Percentiles rank a stretch among this genome's conserved stretches.
phyloP scores from a whole-genome alignment of 2,888 invertebrate species.

The Melinopterus prodromus region DNA sequence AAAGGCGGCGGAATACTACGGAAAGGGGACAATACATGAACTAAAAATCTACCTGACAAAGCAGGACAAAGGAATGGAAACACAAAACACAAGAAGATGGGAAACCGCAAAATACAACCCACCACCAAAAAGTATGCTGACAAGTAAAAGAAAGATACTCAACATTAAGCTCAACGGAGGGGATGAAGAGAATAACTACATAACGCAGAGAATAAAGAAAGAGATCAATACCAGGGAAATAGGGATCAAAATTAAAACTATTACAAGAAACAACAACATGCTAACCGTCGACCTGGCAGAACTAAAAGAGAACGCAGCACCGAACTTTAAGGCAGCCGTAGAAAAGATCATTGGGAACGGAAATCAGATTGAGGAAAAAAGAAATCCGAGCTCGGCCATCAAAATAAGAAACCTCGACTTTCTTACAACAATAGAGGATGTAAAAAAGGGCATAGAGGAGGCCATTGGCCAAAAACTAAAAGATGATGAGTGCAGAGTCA shows the following conservation, averaged over 20 bases:
- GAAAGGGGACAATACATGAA: too few relatives aligned
- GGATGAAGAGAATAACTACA: neutral
- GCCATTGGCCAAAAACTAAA: neutral
- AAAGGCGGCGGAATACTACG: too few relatives aligned
- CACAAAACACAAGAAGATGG: too few relatives aligned
- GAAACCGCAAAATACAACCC: too few relatives aligned
- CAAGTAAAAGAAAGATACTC: too few relatives aligned
- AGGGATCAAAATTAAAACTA: neutral
- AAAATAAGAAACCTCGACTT: neutral
- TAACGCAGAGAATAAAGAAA: neutral
- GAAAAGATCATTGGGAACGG: neutral
- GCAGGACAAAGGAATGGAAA: too few relatives aligned
- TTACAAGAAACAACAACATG: slow-evolving; percentile 6
- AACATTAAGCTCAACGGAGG: too few relatives aligned
- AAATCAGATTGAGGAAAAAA: neutral
- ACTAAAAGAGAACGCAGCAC: neutral
- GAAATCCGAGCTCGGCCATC: neutral
- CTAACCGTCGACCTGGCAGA: neutral
- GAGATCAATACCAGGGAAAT: neutral
- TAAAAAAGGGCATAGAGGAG: slow-evolving; percentile 7
- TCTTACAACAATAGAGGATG: neutral
- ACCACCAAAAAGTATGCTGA: too few relatives aligned
- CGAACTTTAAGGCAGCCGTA: neutral
- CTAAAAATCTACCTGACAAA: too few relatives aligned
- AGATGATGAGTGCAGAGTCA: neutral